Base-by-base conservation (phyloP, 1,140 invertebrate species). In the Drepana arcuata region DNA sequence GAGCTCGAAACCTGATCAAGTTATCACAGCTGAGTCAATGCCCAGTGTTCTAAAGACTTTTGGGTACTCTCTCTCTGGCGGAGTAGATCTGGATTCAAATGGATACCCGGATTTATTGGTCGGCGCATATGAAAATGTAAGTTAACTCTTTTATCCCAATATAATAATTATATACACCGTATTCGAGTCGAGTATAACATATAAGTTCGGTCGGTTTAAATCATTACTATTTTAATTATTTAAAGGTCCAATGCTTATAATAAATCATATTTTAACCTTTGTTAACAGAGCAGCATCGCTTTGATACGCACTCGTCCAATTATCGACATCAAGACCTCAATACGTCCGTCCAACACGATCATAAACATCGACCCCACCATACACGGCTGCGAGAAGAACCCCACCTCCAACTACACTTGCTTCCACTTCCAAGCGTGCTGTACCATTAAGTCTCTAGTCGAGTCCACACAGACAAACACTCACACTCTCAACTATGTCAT, bases 61-160 rank as follows among this genome's bases (percentile, higher is more conserved):
- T 59, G 96, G 96, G 2, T 95, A 95, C 71, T 95, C 95, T 0
- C 77, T 98, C 10, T 92, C 92, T 47, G 95, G 95, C 35, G 94
- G 93, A 16, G 83, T 94, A 6, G 96, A 98, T 82, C 86, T 98
- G 63, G 96, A 98, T 79, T 80, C 86, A 11, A 98, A 98, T 80
- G 92, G 91, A 7, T 98, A 98, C 83, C 93, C 95, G 0, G 96
- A 98, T 86, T 83, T 98, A 41, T 84, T 97, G 11, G 87, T 95
- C 14, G 96, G 96, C 34, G 94, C 95, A 14, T 96, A 94, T 75
- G 93, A 93, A 62, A 87, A 89, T 68, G 82, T 84, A 69, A 67
- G 58, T 46, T 21, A 28, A 6, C 18, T 11, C 28, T 32, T 40
- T 4, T 4, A 21, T 21, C 4, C 18, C 18, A 9, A 21, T 4